Evolutionary conservation across 2,797 vertebrate genomes (phyloP).

Genomic region (Sparus aurata): DNA sequence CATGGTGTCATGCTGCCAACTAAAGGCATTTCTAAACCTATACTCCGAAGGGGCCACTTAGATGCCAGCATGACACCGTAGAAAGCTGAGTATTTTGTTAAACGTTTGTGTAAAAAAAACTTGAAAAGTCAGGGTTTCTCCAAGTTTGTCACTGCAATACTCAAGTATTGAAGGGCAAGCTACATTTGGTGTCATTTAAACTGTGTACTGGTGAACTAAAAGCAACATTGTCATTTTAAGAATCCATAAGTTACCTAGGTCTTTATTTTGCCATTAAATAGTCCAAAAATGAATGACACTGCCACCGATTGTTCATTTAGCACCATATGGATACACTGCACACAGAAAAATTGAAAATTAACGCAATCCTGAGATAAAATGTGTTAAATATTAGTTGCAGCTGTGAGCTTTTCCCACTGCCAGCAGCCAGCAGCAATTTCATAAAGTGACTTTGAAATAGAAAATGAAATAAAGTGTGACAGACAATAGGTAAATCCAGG

Average conservation of each 20-base stretch:
- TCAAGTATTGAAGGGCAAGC: not conserved
- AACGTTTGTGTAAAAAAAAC: not conserved
- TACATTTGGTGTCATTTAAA: not conserved
- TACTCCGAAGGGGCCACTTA: not conserved
- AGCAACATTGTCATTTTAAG: no score
- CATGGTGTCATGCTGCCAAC: not conserved
- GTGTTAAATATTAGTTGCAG: constrained; percentile 12
- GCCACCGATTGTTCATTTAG: not conserved
- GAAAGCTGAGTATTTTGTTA: not conserved
- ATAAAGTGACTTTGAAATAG: constrained; percentile 63
- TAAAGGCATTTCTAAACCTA: not conserved
- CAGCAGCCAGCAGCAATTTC: constrained; percentile 56
- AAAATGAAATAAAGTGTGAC: constrained; percentile 26
- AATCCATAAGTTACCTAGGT: not conserved
- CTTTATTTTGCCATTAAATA: not conserved
- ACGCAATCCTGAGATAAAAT: not conserved
- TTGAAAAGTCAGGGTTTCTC: not conserved
- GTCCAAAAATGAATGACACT: not conserved
- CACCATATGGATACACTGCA: not conserved
- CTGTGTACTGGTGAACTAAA: not conserved
- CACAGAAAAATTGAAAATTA: not conserved
- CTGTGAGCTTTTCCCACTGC: constrained; percentile 35
- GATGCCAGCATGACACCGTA: not conserved
- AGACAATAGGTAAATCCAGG: constrained; percentile 23
- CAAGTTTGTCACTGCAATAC: not conserved